A percentile compares a stretch with the other conserved stretches of the same genome.
phyloP scores from a whole-genome alignment of 2,888 invertebrate species.

The Eristalinus sepulchralis region DNA sequence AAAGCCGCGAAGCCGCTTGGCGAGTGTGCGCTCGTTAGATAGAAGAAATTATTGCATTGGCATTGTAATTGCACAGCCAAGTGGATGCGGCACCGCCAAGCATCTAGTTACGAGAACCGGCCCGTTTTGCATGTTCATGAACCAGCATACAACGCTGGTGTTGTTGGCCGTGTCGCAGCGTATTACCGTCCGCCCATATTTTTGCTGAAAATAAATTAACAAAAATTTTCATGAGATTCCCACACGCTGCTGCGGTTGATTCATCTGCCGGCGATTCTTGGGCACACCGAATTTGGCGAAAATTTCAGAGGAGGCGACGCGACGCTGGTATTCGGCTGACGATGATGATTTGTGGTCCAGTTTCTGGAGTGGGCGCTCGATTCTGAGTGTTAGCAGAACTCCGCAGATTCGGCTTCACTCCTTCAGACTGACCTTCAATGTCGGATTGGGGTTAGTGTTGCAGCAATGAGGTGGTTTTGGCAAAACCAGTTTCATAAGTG shows the following conservation, averaged over 20 bases:
- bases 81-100: neutral
- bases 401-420: neutral
- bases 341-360: neutral
- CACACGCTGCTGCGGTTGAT: neutral
- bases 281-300: neutral
- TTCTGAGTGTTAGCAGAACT: neutral
- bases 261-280: neutral
- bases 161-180: neutral
- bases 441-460: conserved; percentile 7
- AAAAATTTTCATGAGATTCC: conserved; percentile 1
- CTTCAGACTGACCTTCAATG: neutral
- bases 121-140: neutral
- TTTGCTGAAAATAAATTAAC: neutral
- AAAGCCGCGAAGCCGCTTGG: neutral
- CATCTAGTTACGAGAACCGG: neutral
- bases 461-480: neutral
- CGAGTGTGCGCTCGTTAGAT: neutral
- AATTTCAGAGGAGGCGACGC: neutral
- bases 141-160: neutral
- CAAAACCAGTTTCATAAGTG: neutral
- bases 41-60: conserved; percentile 11
- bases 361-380: neutral
- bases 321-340: neutral
- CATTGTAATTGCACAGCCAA: neutral
- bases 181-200: conserved; percentile 4